phyloP scores from a whole-genome alignment of 2,888 invertebrate species.

The Caenorhabditis japonica region DNA sequence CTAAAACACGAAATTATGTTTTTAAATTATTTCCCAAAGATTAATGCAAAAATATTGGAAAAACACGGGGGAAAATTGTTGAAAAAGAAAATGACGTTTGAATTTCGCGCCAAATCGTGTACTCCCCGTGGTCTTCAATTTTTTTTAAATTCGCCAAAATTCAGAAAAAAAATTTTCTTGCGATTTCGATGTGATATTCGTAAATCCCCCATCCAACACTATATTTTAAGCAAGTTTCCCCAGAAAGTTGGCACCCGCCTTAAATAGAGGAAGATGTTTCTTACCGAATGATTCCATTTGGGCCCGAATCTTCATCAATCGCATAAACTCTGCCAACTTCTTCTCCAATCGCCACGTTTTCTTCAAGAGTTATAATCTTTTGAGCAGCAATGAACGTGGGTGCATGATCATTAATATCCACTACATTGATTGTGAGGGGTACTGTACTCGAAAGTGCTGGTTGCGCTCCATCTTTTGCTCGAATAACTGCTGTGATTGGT shows the following conservation, averaged over 20 bases:
- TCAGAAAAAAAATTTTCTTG: no score
- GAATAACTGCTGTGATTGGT: slow-evolving; percentile 84
- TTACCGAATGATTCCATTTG: slow-evolving; percentile 60
- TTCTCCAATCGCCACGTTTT: slow-evolving; percentile 89
- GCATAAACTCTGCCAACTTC: slow-evolving; percentile 93
- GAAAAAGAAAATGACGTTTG: no score
- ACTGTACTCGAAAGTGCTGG: slow-evolving; percentile 95
- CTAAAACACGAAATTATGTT: no score
- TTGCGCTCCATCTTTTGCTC: slow-evolving; percentile 95
- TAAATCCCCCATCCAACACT: no score
- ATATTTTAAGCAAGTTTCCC: no score
- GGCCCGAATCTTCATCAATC: slow-evolving; percentile 93
- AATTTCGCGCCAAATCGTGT: neutral
- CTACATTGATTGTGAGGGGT: slow-evolving; percentile 90
- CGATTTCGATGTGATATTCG: no score
- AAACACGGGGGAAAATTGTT: no score
- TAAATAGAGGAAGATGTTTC: neutral
- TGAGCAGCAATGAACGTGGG: slow-evolving; percentile 91
- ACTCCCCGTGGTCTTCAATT: neutral
- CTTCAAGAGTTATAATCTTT: slow-evolving; percentile 92
- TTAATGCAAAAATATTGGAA: no score
- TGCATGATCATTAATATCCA: slow-evolving; percentile 93
- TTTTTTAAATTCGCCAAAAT: neutral
- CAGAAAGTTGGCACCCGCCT: no score
- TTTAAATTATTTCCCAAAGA: no score